Conservation (phyloP, 2,888 invertebrate genomes). For the Dermolepida albohirtum region DNA sequence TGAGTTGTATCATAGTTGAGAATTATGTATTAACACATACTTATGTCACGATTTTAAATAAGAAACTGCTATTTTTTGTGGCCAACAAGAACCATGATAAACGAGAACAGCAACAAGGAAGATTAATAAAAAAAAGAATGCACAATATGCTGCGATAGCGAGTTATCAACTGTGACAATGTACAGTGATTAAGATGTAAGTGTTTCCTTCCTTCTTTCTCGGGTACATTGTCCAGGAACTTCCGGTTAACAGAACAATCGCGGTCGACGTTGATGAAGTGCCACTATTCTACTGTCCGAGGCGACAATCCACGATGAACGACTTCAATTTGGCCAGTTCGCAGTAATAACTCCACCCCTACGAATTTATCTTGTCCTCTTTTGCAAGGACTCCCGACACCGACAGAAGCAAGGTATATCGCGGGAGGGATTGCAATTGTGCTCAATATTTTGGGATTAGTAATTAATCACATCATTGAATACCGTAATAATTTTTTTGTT, state of each 20-base stretch:
- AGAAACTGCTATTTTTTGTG: no score
- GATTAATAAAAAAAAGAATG: constrained; percentile 30
- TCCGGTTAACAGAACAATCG: constrained; percentile 43
- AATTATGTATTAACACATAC: no score
- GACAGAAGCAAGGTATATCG: no score
- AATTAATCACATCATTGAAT: no score
- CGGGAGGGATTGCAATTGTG: no score
- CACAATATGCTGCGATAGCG: constrained; percentile 8
- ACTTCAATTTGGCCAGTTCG: constrained; percentile 32
- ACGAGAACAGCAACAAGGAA: neutral
- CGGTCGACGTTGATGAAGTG: constrained; percentile 40
- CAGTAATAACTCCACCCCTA: constrained; percentile 25
- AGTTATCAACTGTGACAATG: constrained; percentile 37
- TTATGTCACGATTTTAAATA: no score
- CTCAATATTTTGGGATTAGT: no score
- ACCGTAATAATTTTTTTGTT: no score
- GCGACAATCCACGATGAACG: constrained; percentile 41
- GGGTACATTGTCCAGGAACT: constrained; percentile 36
- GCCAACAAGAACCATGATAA: no score
- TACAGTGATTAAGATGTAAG: constrained; percentile 38
- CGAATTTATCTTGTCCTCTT: constrained; percentile 26
- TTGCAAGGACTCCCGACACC: neutral
- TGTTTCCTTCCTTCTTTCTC: constrained; percentile 42
- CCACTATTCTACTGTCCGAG: constrained; percentile 37
- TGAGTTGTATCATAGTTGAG: no score